phyloP scores from a whole-genome alignment of 2,797 vertebrate species.

The Australoheros facetus region DNA sequence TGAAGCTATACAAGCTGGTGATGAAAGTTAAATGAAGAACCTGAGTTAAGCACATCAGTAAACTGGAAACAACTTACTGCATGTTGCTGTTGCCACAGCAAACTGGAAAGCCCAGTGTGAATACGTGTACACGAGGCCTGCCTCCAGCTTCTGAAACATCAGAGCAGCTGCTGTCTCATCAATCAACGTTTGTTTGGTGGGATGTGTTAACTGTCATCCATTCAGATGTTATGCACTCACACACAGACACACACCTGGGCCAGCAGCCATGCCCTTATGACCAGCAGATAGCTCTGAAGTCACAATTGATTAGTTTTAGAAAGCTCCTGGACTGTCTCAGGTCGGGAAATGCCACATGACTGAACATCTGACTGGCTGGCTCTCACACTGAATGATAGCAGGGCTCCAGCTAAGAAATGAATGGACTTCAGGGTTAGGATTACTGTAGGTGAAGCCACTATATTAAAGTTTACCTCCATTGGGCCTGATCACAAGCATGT shows the following conservation, averaged over 20 bases:
- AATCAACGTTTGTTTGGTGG: conserved; percentile 37
- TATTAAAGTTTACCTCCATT: background rate
- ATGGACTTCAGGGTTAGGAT: background rate
- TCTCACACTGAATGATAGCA: background rate
- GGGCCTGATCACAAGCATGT: background rate
- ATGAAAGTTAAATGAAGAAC: conserved; percentile 50
- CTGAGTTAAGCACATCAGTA: conserved; percentile 36
- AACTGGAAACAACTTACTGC: conserved; percentile 16
- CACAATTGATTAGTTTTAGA: conserved; percentile 18
- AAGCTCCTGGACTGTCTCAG: background rate
- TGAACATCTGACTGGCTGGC: conserved; percentile 4
- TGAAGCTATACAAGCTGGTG: conserved; percentile 33
- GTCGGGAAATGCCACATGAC: conserved; percentile 1
- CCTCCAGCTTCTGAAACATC: conserved; percentile 10
- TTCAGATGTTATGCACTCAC: conserved; percentile 11
- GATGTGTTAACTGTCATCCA: conserved; percentile 32
- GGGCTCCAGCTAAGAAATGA: background rate
- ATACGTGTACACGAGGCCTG: background rate
- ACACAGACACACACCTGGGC: conserved; percentile 23
- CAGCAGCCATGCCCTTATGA: conserved; percentile 18
- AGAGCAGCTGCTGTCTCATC: conserved; percentile 36
- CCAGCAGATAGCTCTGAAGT: conserved; percentile 21
- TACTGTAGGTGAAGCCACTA: background rate
- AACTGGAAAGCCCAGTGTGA: conserved; percentile 15
- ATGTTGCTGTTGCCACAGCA: conserved; percentile 39